Evolutionary conservation across 2,113 vertebrate genomes (phyloP).

Genomic region (Leuciscus idus): DNA sequence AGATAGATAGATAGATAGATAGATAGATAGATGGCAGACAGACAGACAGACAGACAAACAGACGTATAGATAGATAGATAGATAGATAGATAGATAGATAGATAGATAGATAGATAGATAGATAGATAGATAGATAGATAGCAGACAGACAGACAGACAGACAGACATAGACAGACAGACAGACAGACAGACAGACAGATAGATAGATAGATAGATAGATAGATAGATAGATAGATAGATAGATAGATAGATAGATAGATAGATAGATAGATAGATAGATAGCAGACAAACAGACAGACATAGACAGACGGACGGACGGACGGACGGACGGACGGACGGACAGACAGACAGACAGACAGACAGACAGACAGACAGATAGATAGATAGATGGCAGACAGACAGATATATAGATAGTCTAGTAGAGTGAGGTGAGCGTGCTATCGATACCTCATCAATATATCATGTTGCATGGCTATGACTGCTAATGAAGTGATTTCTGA

Average conservation of each 20-base stretch:
- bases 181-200: background rate
- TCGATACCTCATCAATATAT: constrained; percentile 11
- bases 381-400: background rate
- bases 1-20: background rate
- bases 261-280: background rate
- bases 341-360: background rate
- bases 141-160: background rate
- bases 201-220: background rate
- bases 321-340: background rate
- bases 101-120: too few relatives aligned
- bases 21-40: too few relatives aligned
- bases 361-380: background rate
- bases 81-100: too few relatives aligned
- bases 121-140: background rate
- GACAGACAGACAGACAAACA: too few relatives aligned
- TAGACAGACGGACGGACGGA: background rate
- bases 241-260: background rate
- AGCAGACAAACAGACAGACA: background rate
- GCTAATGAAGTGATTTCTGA: constrained; percentile 31
- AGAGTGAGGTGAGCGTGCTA: background rate
- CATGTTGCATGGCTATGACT: constrained; percentile 21
- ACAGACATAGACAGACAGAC: background rate
- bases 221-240: background rate
- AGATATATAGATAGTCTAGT: background rate
- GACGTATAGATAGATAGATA: too few relatives aligned